phyloP scores from a whole-genome alignment of 2,888 invertebrate genomes.

The Myathropa florea region DNA sequence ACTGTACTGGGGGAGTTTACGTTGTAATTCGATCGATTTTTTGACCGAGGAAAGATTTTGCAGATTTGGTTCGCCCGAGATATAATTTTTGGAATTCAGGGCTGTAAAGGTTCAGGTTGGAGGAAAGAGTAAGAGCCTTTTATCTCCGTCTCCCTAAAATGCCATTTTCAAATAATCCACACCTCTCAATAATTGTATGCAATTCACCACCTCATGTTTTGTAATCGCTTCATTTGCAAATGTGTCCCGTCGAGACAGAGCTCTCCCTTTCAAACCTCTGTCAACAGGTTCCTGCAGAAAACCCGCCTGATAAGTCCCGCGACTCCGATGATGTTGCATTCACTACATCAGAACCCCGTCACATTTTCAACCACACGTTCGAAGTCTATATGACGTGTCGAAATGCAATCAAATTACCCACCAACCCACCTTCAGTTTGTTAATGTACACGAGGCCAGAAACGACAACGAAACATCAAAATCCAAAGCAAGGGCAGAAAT shows the following conservation, averaged over 20 bases:
- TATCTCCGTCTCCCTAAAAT: too few relatives aligned
- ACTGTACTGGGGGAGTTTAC: neutral
- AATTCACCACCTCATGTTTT: neutral
- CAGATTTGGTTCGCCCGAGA: too few relatives aligned
- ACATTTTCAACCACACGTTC: slow-evolving; percentile 46
- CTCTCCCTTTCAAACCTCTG: neutral
- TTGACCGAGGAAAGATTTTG: neutral
- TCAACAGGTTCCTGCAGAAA: neutral
- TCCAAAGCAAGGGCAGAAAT: slow-evolving; percentile 19
- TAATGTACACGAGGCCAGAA: neutral
- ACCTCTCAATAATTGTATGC: too few relatives aligned
- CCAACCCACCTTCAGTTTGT: slow-evolving; percentile 40
- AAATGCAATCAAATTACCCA: slow-evolving; percentile 65
- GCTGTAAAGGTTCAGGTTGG: too few relatives aligned
- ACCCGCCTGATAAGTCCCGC: neutral
- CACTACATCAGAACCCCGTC: slow-evolving; percentile 2
- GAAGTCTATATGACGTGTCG: slow-evolving; percentile 55
- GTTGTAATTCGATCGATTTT: neutral
- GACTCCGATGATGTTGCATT: neutral
- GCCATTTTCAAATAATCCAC: too few relatives aligned
- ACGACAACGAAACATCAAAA: neutral
- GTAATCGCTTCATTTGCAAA: neutral
- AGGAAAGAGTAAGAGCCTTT: too few relatives aligned
- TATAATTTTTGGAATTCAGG: too few relatives aligned
- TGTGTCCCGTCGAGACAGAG: too few relatives aligned